A percentile compares a stretch with the other conserved stretches of the same genome.
These are phyloP conservation scores for Collichthys lucidus DNA, from an alignment of 2,113 vertebrate species.

Conservation along the genomic window DNA sequence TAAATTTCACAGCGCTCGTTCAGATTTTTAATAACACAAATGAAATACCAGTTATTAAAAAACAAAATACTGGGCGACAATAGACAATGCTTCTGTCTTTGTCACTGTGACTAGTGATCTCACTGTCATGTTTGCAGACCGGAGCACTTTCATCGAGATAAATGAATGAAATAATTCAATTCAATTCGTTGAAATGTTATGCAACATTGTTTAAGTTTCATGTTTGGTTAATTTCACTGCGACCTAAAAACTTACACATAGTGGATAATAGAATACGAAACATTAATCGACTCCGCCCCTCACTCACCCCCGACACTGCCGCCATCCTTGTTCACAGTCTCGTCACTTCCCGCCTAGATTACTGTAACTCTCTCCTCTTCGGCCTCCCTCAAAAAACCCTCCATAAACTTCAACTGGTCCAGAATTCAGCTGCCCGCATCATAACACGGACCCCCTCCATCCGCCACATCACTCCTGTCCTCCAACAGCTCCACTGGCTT, in stretches of 20 bases:
- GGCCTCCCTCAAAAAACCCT: no score
- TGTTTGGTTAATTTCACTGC: not conserved
- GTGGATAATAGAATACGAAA: not conserved
- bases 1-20: not conserved
- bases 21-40: not conserved
- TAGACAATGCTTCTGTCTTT: not conserved
- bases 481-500: no score
- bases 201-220: not conserved
- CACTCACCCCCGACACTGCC: no score
- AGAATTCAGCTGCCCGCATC: no score
- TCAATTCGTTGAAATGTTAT: not conserved
- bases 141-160: not conserved
- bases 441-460: no score
- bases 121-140: not conserved
- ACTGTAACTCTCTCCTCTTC: no score
- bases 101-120: not conserved
- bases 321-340: no score
- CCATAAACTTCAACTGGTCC: no score
- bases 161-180: conserved; percentile 16
- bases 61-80: not conserved
- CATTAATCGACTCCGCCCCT: no score
- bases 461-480: no score
- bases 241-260: not conserved
- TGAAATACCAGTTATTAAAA: not conserved
- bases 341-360: no score